phyloP scores from a whole-genome alignment of 2,888 invertebrate genomes.

The Trypoxylon attenuatum region DNA sequence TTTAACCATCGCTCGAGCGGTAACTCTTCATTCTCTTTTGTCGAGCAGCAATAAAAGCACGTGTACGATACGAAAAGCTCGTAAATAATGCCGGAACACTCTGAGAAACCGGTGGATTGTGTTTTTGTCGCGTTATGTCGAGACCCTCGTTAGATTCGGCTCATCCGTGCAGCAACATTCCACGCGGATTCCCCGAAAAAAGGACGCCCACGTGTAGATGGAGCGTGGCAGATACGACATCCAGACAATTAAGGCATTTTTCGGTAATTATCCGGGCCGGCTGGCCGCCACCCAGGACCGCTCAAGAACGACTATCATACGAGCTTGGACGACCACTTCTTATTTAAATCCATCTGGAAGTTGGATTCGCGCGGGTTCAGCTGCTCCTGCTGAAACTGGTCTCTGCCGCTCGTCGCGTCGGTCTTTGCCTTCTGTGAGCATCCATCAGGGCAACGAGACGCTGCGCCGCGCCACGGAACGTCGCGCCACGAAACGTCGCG shows the following conservation, averaged over 20 bases:
- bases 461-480: too few relatives aligned
- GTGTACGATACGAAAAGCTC: neutral
- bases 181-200: constrained; percentile 33
- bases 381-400: constrained; percentile 10
- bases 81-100: constrained; percentile 2
- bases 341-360: constrained; percentile 13
- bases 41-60: neutral
- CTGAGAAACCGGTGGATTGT: neutral
- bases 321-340: constrained; percentile 1
- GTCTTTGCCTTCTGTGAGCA: too few relatives aligned
- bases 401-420: neutral
- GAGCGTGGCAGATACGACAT: constrained; percentile 34
- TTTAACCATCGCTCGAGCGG: neutral
- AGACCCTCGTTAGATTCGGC: constrained; percentile 25
- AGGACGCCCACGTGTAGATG: constrained; percentile 30
- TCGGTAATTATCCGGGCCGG: constrained; percentile 49
- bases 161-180: constrained; percentile 30
- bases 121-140: neutral
- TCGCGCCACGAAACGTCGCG: constrained; percentile 10
- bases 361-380: constrained; percentile 22
- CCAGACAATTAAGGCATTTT: constrained; percentile 57
- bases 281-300: constrained; percentile 21
- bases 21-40: constrained; percentile 1
- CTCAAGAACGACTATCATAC: constrained; percentile 17
- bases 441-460: constrained; percentile 1